phyloP scores from a whole-genome alignment of 2,888 invertebrate species.

The Dasypogon diadema region DNA sequence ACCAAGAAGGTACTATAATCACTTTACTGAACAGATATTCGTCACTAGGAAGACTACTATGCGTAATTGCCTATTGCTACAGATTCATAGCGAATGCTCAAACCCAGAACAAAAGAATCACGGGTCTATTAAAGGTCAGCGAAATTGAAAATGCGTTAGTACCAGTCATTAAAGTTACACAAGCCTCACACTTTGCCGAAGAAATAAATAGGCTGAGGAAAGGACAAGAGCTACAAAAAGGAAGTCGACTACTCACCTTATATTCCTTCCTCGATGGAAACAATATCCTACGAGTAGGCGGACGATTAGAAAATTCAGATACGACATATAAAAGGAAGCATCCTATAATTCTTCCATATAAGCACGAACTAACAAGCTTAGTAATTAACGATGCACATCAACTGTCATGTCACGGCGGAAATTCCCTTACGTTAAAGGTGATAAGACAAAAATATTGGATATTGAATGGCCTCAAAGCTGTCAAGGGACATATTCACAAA shows the following conservation, averaged over 20 bases:
- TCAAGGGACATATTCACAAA: background rate
- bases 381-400: background rate
- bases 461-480: background rate
- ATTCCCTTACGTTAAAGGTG: background rate
- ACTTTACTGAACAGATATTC: background rate
- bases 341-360: too few species aligned
- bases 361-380: too few species aligned
- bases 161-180: background rate
- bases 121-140: background rate
- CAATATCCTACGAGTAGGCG: background rate
- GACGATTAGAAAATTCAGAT: background rate
- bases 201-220: too few species aligned
- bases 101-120: background rate
- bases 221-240: too few species aligned
- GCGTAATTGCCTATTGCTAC: background rate
- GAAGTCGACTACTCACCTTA: background rate
- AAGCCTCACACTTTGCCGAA: too few species aligned
- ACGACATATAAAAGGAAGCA: too few species aligned
- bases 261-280: background rate
- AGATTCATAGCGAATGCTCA: background rate
- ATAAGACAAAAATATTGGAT: background rate
- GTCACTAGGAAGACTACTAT: background rate
- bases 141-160: background rate
- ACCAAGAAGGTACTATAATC: background rate
- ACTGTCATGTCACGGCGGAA: background rate